Evolutionary conservation across 1,140 invertebrate genomes (phyloP).

Genomic region (Phortica variegata): DNA sequence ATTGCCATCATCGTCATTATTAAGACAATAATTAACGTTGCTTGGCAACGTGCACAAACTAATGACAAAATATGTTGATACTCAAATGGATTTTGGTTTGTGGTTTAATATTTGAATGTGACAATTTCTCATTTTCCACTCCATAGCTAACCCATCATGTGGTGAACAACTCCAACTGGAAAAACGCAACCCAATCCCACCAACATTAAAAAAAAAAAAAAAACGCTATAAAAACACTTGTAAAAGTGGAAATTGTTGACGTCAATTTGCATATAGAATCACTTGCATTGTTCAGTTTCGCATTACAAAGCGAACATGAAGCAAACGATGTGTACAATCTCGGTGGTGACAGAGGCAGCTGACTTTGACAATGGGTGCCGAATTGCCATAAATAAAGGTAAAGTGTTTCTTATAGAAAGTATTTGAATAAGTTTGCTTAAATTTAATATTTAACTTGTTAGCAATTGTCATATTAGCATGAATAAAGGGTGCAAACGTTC

Average conservation of each 20-base stretch:
- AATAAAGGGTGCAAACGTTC: no score
- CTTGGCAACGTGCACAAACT: slow-evolving; percentile 9
- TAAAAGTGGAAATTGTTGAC: slow-evolving; percentile 41
- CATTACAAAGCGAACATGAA: slow-evolving; percentile 14
- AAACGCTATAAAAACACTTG: slow-evolving; percentile 10
- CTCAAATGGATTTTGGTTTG: slow-evolving; percentile 29
- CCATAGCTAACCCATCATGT: neutral
- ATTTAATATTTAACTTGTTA: no score
- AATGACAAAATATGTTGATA: slow-evolving; percentile 27
- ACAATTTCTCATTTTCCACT: neutral
- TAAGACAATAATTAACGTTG: slow-evolving; percentile 9
- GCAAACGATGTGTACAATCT: no score
- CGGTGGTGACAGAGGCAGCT: no score
- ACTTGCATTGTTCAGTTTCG: slow-evolving; percentile 44
- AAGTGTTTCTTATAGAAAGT: no score
- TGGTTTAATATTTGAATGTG: slow-evolving; percentile 33
- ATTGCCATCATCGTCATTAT: neutral
- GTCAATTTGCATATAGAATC: slow-evolving; percentile 51
- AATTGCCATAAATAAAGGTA: no score
- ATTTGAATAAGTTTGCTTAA: no score
- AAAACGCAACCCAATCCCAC: no score
- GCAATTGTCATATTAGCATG: no score
- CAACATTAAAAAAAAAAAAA: no score
- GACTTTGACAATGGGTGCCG: no score
- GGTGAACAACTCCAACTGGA: neutral